phyloP scores from a whole-genome alignment of 2,797 vertebrate genomes.

The Chelon labrosus region DNA sequence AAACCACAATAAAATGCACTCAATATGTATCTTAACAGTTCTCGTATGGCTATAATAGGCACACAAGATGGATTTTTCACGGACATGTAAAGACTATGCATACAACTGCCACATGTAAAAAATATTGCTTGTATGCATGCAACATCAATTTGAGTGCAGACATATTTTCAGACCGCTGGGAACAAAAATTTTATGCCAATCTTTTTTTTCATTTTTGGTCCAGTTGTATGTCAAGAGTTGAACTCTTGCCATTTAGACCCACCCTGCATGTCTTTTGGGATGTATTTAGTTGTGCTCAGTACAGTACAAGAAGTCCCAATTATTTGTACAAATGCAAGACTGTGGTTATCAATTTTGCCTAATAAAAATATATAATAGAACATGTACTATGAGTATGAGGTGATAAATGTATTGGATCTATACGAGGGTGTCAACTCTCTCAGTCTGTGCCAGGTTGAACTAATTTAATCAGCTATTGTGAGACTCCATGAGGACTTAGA shows the following conservation, averaged over 20 bases:
- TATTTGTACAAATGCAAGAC: too few species aligned
- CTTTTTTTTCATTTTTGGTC: conserved; percentile 11
- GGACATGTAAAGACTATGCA: conserved; percentile 44
- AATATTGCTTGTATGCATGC: conserved; percentile 51
- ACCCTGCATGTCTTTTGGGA: too few species aligned
- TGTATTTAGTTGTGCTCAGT: too few species aligned
- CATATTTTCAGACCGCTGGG: conserved; percentile 52
- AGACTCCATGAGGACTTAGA: conserved; percentile 42
- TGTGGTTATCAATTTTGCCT: too few species aligned
- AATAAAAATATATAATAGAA: not conserved
- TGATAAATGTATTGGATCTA: conserved; percentile 2
- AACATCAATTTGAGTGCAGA: conserved; percentile 49
- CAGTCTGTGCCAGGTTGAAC: conserved; percentile 20
- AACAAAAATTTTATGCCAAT: conserved; percentile 32
- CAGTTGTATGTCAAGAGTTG: conserved; percentile 39
- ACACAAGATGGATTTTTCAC: conserved; percentile 45
- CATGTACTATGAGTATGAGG: not conserved
- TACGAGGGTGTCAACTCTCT: conserved; percentile 5
- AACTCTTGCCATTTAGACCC: conserved; percentile 32
- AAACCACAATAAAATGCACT: conserved; percentile 33
- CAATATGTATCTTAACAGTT: conserved; percentile 37
- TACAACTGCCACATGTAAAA: conserved; percentile 44
- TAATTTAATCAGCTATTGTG: conserved; percentile 40
- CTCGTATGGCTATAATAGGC: conserved; percentile 33
- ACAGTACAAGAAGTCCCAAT: too few species aligned